Evolutionary conservation across 2,797 vertebrate species (phyloP), one percentile per base, ranked within the genome.

Genomic region (Scolopax bukidnonensis): DNA sequence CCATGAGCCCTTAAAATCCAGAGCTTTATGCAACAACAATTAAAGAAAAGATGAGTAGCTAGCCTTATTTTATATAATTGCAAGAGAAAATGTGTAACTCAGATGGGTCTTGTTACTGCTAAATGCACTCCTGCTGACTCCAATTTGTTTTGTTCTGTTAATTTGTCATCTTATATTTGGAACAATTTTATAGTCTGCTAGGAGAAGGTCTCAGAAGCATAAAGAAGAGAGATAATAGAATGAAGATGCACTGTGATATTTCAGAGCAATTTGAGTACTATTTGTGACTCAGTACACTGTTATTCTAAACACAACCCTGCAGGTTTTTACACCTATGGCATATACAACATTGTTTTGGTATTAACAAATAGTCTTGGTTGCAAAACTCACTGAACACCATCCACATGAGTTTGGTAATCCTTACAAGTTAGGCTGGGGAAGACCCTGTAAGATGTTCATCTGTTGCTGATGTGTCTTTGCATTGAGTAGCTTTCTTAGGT

Each of bases 121-220:
- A 95, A 97, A 77, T 78, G 87, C 89, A 93, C 54, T 95, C 88
- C 84, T 91, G 95, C 92, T 81, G 92, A 75, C 71, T 95, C 68
- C 68, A 65, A 75, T 93, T 94, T 95, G 69, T 69, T 96, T 95
- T 97, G 86, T 96, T 95, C 75, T 95, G 84, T 89, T 96, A 96
- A 94, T 95, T 95, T 92, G 95, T 93, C 80, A 68, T 89, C 65
- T 95, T 80, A 78, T 76, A 91, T 89, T 86, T 47, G 27, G 73
- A 94, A 95, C 81, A 32, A 94, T 92, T 96, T 95, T 87, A 76
- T 86, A 95, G 78, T 86, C 89, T 93, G 51, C 59, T 78, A 95
- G 90, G 94, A 85, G n/a, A 89, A 92, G 50, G 93, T 92, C 96
- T 94, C 94, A 93, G 86, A 95, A 95, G 87, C 50, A 89, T 83